These are phyloP conservation scores for Aeoliscus strigatus DNA, from an alignment of 2,797 vertebrate genomes.

Conservation along the genomic window DNA sequence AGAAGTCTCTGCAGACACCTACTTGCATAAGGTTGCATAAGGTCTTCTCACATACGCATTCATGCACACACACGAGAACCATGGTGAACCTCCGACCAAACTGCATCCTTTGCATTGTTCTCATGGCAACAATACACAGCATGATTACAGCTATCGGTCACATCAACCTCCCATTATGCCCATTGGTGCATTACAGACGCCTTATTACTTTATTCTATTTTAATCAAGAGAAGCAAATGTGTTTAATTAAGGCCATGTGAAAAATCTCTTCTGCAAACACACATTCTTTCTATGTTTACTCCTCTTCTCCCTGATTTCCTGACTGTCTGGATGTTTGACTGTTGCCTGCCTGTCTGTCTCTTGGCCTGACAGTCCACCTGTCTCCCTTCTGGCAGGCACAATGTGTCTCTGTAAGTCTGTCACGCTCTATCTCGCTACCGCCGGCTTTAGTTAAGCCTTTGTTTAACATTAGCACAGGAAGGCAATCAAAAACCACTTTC, in stretches of 20 bases:
- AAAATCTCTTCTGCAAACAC: slow-evolving; percentile 41
- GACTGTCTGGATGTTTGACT: slow-evolving; percentile 40
- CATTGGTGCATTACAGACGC: background rate
- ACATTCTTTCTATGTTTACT: slow-evolving; percentile 37
- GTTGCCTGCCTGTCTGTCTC: slow-evolving; percentile 55
- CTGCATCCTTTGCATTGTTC: slow-evolving; percentile 30
- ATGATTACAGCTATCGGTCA: too few relatives aligned
- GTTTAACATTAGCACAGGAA: slow-evolving; percentile 56
- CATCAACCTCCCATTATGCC: too few relatives aligned
- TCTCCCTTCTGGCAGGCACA: slow-evolving; percentile 24
- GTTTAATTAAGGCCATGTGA: slow-evolving; percentile 34
- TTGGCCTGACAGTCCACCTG: slow-evolving; percentile 41
- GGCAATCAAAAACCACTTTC: slow-evolving; percentile 59
- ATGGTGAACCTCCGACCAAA: slow-evolving; percentile 10
- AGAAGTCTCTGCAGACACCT: too few relatives aligned
- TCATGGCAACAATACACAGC: slow-evolving; percentile 44
- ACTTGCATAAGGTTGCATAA: too few relatives aligned
- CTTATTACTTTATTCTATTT: slow-evolving; percentile 6
- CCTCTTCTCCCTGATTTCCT: slow-evolving; percentile 11
- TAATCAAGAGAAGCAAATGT: slow-evolving; percentile 2
- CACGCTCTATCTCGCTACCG: slow-evolving; percentile 21
- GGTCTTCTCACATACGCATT: slow-evolving; percentile 2
- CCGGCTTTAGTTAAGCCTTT: slow-evolving; percentile 49
- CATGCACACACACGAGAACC: background rate
- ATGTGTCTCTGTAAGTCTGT: slow-evolving; percentile 16